phyloP scores from a whole-genome alignment of 2,113 vertebrate genomes.

The Danio rerio region DNA sequence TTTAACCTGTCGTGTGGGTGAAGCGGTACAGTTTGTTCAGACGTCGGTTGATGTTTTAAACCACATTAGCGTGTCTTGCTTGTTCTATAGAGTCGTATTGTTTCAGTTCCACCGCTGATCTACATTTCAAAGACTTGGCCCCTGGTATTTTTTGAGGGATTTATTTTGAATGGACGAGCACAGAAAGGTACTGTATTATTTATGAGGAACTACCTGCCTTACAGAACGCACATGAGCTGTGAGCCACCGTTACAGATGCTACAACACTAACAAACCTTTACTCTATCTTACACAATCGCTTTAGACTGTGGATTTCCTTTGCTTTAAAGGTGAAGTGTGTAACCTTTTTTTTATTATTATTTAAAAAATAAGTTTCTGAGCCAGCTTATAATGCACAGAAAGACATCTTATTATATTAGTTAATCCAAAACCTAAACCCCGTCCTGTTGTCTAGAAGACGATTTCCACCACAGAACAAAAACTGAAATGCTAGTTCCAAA shows the following conservation, averaged over 20 bases:
- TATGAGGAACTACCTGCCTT: constrained; percentile 40
- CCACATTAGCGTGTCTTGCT: constrained; percentile 22
- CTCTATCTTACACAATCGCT: too few relatives aligned
- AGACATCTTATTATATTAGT: too few relatives aligned
- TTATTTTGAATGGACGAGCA: constrained; percentile 4
- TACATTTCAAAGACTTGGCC: constrained; percentile 3
- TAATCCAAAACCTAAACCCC: too few relatives aligned
- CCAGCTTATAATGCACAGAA: background rate
- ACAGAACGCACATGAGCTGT: constrained; percentile 17
- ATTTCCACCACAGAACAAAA: too few relatives aligned
- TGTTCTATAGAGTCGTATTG: constrained; percentile 42
- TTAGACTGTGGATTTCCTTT: background rate
- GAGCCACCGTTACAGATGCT: background rate
- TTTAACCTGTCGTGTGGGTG: constrained; percentile 83
- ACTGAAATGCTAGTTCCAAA: too few relatives aligned
- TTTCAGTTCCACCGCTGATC: constrained; percentile 6
- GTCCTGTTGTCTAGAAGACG: too few relatives aligned
- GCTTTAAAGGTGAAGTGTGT: background rate
- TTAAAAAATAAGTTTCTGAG: background rate
- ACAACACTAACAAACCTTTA: background rate
- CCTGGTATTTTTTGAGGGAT: constrained; percentile 13
- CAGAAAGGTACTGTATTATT: constrained; percentile 36
- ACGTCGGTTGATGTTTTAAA: constrained; percentile 60
- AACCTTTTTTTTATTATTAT: background rate
- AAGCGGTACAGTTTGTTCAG: constrained; percentile 78